Percentiles rank a stretch among this genome's conserved stretches.
Evolutionary conservation across 2,888 invertebrate species (phyloP).

Genomic region (Microplitis manilae): DNA sequence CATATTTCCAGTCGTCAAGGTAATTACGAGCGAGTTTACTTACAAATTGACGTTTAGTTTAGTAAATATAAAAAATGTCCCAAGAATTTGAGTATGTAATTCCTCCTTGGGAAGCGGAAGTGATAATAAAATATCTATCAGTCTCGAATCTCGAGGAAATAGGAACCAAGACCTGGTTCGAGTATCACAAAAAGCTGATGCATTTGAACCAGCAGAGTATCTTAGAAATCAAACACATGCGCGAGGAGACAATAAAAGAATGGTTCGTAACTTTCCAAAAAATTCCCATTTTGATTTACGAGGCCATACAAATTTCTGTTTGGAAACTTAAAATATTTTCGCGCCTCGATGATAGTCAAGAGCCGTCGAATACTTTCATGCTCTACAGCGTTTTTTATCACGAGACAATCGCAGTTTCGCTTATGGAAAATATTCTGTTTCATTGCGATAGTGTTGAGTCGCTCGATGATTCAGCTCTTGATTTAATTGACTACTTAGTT

Average conservation of each 20-base stretch:
- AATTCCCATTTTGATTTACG: slow-evolving; percentile 83
- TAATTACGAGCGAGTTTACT: background rate
- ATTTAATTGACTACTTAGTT: slow-evolving; percentile 87
- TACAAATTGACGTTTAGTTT: background rate
- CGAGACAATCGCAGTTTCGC: slow-evolving; percentile 84
- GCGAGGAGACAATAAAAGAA: slow-evolving; percentile 90
- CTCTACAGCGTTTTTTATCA: slow-evolving; percentile 87
- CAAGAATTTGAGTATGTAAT: slow-evolving; percentile 70
- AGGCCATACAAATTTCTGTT: slow-evolving; percentile 85
- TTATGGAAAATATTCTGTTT: slow-evolving; percentile 87
- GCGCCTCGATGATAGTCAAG: slow-evolving; percentile 78
- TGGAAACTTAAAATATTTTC: slow-evolving; percentile 90
- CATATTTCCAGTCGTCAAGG: background rate
- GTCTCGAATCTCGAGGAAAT: slow-evolving; percentile 79
- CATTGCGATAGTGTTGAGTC: slow-evolving; percentile 86
- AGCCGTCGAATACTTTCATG: slow-evolving; percentile 81
- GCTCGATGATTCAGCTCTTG: slow-evolving; percentile 83
- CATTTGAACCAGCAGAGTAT: slow-evolving; percentile 91
- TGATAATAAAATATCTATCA: slow-evolving; percentile 82
- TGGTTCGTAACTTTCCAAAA: slow-evolving; percentile 83
- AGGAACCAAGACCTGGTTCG: slow-evolving; percentile 82
- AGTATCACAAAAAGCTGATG: slow-evolving; percentile 86
- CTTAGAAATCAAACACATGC: slow-evolving; percentile 82
- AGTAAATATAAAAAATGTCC: slow-evolving; percentile 11
- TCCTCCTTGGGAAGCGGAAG: slow-evolving; percentile 81